Conservation (phyloP, 1,140 invertebrate genomes). For the Bombus waltoni region DNA sequence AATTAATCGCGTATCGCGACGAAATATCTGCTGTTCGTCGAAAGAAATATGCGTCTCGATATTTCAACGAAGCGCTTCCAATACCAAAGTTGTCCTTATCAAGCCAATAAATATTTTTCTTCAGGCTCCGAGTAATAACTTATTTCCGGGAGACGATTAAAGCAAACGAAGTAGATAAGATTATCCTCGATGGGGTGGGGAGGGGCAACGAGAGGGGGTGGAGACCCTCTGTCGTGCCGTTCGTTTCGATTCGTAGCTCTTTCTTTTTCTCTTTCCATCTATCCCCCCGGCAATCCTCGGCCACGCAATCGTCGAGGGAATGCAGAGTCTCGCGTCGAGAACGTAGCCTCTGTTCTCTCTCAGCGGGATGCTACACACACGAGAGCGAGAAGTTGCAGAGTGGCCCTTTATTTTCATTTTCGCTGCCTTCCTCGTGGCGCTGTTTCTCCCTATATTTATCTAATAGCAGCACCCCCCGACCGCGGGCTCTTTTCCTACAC, state of each 20-base stretch:
- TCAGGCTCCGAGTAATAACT: conserved; percentile 32
- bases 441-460: conserved; percentile 75
- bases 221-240: conserved; percentile 11
- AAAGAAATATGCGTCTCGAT: conserved; percentile 46
- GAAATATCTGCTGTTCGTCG: not conserved
- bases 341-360: conserved; percentile 48
- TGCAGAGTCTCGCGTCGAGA: conserved; percentile 25
- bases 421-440: conserved; percentile 59
- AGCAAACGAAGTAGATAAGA: conserved; percentile 44
- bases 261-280: not conserved
- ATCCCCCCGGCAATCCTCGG: no score
- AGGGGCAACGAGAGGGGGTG: no score
- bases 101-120: conserved; percentile 48
- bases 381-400: conserved; percentile 51
- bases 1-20: conserved; percentile 33
- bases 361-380: conserved; percentile 32
- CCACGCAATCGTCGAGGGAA: conserved; percentile 9
- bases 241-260: conserved; percentile 10
- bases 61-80: conserved; percentile 37
- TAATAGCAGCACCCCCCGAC: conserved; percentile 68
- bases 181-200: not conserved
- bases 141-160: conserved; percentile 53
- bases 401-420: conserved; percentile 73
- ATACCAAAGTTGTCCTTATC: conserved; percentile 44
- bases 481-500: conserved; percentile 49